Evolutionary conservation across 2,888 invertebrate species (phyloP), one percentile per base, ranked within the genome.

Genomic region (Caenorhabditis becei): DNA sequence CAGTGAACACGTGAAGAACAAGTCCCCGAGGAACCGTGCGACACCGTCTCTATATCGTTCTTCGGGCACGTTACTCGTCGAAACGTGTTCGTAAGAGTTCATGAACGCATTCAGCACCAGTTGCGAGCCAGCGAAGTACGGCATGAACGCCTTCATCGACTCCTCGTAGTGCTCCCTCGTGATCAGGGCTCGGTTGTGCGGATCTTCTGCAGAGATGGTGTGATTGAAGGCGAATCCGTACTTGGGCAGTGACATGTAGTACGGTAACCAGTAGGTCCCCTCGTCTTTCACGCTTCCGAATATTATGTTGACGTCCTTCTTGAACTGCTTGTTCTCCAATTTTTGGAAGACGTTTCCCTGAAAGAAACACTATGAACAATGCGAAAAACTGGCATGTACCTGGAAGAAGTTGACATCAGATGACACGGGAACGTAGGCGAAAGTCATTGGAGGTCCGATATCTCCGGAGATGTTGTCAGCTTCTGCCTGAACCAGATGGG

Each of bases 281-380:
- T 97, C 97, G 91, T 97, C 96, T 20, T 95, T 94, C 91, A 97
- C 97, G 59, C 95, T 95, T 53, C 97, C 97, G 94, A 96, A 94
- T 59, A 97, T 93, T 84, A 97, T 94, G 90, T 95, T 96, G 18
- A 96, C 84, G 65, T 90, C 95, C 92, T 96, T 96, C 92, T 97
- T 97, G 92, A 97, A 97, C 91, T 96, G 77, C 7, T 86, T 83
- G n/a, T 72, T 70, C 23, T 75, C 70, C 7, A 91, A 26, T 62
- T 92, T 91, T 1, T 95, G 95, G 61, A 94, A 93, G 4, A 93
- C 92, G 41, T 90, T 88, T 91, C 97, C 96, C 90, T 95, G 95
- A 86, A 97, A 74, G 14, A 14, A 20, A 24, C 3, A 11, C 10
- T 7, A 58, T 24, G 32, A 58, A 51, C 16, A 18, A 18, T 23